Conservation (phyloP, 2,113 vertebrate genomes). For the Notothenia rossii region DNA sequence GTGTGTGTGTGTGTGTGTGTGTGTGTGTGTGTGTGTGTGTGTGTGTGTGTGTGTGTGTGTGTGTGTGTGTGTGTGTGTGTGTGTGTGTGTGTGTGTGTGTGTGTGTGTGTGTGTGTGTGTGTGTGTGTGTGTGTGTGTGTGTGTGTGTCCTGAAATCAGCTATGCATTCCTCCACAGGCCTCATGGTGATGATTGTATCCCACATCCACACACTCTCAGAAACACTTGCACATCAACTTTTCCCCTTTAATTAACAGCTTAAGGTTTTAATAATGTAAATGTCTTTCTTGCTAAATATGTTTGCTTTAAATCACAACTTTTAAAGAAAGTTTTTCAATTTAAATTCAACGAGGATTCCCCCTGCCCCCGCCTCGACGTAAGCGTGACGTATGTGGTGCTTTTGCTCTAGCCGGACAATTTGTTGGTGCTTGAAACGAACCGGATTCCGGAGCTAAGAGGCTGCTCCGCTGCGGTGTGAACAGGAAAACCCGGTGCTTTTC, state of each 20-base stretch:
- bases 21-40: slow-evolving; percentile 3
- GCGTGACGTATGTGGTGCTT: no score
- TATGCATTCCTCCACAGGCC: slow-evolving; percentile 17
- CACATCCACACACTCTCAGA: background rate
- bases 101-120: slow-evolving; percentile 9
- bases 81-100: slow-evolving; percentile 1
- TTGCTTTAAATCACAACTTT: background rate
- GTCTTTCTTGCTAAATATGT: background rate
- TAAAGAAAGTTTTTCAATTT: background rate
- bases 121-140: slow-evolving; percentile 2
- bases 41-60: slow-evolving; percentile 1
- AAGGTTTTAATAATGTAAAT: background rate
- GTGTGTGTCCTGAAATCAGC: slow-evolving; percentile 31
- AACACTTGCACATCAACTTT: background rate
- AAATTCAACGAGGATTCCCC: no score
- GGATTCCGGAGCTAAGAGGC: no score
- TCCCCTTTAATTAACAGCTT: background rate
- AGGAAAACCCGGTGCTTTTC: no score
- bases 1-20: slow-evolving; percentile 4
- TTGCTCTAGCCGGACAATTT: no score
- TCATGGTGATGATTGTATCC: slow-evolving; percentile 7
- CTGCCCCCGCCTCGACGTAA: no score
- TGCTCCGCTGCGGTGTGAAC: no score
- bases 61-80: slow-evolving; percentile 9
- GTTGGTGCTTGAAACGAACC: no score